phyloP scores from a whole-genome alignment of 2,888 invertebrate species.

The Rhingia campestris region DNA sequence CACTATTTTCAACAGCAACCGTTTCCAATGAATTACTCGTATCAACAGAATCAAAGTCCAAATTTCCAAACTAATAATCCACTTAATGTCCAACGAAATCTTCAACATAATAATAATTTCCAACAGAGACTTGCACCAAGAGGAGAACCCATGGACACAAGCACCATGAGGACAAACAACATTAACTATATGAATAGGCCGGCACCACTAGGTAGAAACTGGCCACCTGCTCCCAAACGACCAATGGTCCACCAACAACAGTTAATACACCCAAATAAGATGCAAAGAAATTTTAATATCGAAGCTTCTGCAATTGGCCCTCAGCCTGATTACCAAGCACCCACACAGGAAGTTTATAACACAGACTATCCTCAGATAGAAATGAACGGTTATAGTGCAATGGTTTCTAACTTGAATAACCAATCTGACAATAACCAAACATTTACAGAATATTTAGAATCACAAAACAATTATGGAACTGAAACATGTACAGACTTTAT shows the following conservation, averaged over 20 bases:
- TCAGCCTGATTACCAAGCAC: not conserved
- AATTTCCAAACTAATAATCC: not conserved
- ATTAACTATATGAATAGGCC: slow-evolving; percentile 2
- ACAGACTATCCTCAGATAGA: not conserved
- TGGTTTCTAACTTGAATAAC: not conserved
- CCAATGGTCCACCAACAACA: not conserved
- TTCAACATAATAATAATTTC: not conserved
- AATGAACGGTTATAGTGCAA: not conserved
- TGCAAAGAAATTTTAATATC: slow-evolving; percentile 13
- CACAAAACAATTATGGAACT: not conserved
- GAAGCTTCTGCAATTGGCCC: not conserved
- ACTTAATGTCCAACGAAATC: not conserved
- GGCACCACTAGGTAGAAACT: not conserved
- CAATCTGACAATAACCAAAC: not conserved
- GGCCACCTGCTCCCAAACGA: not conserved
- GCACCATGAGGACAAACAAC: slow-evolving; percentile 9
- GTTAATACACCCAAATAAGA: slow-evolving; percentile 9
- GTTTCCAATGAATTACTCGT: not conserved
- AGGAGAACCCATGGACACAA: slow-evolving; percentile 11
- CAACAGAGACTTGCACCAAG: not conserved
- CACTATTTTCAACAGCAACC: slow-evolving; percentile 7
- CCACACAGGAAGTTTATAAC: too few relatives aligned
- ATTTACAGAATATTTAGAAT: not conserved
- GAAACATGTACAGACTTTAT: not conserved
- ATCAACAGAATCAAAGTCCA: not conserved